These are phyloP conservation scores for Rhopilema esculentum DNA, from an alignment of 30 jellyfish, hydroid and myxozoan species.

Conservation along the genomic window DNA sequence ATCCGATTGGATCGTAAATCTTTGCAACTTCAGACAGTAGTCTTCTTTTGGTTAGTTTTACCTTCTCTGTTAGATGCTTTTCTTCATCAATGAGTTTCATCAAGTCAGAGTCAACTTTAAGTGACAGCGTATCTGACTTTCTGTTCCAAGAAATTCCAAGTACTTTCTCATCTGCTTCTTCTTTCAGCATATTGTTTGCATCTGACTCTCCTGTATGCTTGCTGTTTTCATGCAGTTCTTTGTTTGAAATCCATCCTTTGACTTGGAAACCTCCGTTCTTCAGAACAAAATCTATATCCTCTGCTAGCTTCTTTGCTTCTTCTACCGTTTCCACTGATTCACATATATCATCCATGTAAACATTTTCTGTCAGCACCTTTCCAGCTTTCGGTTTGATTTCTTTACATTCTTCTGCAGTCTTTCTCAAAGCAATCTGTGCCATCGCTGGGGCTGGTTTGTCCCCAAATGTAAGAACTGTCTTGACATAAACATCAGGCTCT, in stretches of 20 bases:
- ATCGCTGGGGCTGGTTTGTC: constrained; percentile 75
- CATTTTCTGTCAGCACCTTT: constrained; percentile 58
- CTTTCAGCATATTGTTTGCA: constrained; percentile 20
- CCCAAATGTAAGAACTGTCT: constrained; percentile 59
- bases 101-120: constrained; percentile 62
- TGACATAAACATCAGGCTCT: constrained; percentile 49
- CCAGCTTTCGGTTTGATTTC: constrained; percentile 54
- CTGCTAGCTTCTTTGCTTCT: constrained; percentile 63
- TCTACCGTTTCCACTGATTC: constrained; percentile 61
- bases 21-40: constrained; percentile 67
- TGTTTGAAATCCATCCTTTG: constrained; percentile 70
- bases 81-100: constrained; percentile 68
- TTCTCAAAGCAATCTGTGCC: constrained; percentile 66
- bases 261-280: constrained; percentile 72
- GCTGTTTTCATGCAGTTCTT: constrained; percentile 28
- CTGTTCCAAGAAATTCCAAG: constrained; percentile 63
- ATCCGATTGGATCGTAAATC: constrained; percentile 67
- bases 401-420: constrained; percentile 54
- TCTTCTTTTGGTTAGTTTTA: constrained; percentile 61
- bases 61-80: constrained; percentile 41
- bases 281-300: constrained; percentile 41
- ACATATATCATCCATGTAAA: constrained; percentile 78
- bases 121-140: constrained; percentile 66
- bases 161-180: constrained; percentile 60
- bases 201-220: constrained; percentile 40